A percentile compares a stretch with the other conserved stretches of the same genome.
Evolutionary conservation across 2,797 vertebrate genomes (phyloP).

Genomic region (Anguilla pacifica): DNA sequence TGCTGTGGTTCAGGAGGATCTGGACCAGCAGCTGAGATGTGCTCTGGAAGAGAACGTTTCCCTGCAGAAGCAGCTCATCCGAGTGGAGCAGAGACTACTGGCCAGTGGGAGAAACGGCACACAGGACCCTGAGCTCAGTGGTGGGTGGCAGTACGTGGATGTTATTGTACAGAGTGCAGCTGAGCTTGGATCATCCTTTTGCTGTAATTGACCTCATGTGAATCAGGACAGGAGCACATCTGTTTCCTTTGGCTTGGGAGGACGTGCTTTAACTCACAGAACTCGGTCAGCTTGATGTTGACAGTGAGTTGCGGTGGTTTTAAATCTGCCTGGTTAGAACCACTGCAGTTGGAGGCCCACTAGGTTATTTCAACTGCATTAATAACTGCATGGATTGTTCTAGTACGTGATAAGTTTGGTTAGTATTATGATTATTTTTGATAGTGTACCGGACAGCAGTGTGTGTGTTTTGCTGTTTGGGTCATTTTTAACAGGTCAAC

Average conservation of each 20-base stretch:
- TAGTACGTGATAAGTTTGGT: not conserved
- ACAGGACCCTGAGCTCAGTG: constrained; percentile 60
- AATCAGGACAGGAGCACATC: not conserved
- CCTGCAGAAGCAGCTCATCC: constrained; percentile 75
- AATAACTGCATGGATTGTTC: not conserved
- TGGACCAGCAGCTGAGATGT: constrained; percentile 70
- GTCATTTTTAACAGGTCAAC: not conserved
- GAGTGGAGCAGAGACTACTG: constrained; percentile 68
- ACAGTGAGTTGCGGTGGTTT: not conserved
- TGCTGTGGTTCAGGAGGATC: constrained; percentile 58
- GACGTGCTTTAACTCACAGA: not conserved
- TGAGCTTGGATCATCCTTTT: not conserved
- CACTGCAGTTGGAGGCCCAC: not conserved
- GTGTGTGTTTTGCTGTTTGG: not conserved
- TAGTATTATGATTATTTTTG: not conserved
- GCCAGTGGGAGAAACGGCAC: constrained; percentile 58
- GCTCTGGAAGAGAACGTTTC: constrained; percentile 77
- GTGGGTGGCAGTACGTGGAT: constrained; percentile 54
- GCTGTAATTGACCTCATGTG: not conserved
- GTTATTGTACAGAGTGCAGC: not conserved
- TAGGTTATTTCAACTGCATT: not conserved
- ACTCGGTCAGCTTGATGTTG: not conserved
- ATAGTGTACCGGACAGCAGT: not conserved
- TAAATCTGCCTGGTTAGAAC: not conserved
- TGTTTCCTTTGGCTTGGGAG: not conserved